Percentiles rank a stretch among this genome's conserved stretches.
These are phyloP conservation scores for Neotoma lepida DNA, from an alignment of 2,113 vertebrate species.

Conservation along the genomic window DNA sequence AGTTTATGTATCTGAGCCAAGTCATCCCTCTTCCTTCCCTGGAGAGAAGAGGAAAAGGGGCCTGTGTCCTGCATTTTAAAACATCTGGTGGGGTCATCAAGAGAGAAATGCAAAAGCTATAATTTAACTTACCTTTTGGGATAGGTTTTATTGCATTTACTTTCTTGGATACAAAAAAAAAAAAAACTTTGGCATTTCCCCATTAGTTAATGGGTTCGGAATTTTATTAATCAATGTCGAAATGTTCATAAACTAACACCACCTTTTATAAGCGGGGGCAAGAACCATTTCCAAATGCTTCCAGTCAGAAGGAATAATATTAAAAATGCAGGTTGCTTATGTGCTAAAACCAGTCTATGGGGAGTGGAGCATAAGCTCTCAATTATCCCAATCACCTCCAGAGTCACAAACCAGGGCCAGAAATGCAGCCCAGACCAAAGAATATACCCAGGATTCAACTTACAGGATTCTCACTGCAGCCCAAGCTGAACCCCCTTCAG, in stretches of 20 bases:
- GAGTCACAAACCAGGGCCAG: constrained; percentile 81
- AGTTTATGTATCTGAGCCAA: constrained; percentile 69
- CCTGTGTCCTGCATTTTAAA: constrained; percentile 78
- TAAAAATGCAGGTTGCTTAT: constrained; percentile 83
- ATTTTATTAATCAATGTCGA: constrained; percentile 88
- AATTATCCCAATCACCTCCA: constrained; percentile 84
- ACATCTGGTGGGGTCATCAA: constrained; percentile 86
- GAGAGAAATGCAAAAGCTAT: constrained; percentile 79
- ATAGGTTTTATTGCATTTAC: constrained; percentile 84
- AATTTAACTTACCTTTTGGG: constrained; percentile 86
- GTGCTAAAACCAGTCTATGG: constrained; percentile 80
- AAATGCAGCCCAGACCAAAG: constrained; percentile 71
- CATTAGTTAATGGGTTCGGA: constrained; percentile 87
- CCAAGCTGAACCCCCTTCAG: not conserved
- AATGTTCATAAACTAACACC: constrained; percentile 85
- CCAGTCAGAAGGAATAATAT: constrained; percentile 85
- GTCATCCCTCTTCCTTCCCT: constrained; percentile 71
- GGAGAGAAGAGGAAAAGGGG: constrained; percentile 66
- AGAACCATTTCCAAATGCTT: constrained; percentile 86
- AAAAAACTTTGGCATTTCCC: constrained; percentile 81
- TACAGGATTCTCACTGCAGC: not conserved
- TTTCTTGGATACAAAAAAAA: constrained; percentile 77
- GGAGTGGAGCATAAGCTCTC: constrained; percentile 82
- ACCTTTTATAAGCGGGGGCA: constrained; percentile 85
- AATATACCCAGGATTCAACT: constrained; percentile 37